Evolutionary conservation across 2,888 invertebrate species (phyloP).

Genomic region (Drosophila multiciliata): DNA sequence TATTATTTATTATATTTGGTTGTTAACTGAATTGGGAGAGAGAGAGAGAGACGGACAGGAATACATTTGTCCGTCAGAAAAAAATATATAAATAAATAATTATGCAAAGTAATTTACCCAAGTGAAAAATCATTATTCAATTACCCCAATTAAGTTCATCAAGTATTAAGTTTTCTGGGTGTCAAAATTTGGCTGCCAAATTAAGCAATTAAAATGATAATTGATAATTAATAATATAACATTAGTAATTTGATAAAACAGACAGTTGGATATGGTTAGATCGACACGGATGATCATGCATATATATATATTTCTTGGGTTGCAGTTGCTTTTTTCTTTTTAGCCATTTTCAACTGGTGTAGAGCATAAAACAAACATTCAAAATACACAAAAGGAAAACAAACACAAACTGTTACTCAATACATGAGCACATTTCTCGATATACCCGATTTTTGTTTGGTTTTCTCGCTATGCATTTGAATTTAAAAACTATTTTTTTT

Average conservation of each 20-base stretch:
- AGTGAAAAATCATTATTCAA: neutral
- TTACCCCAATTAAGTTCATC: neutral
- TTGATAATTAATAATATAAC: neutral
- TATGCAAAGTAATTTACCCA: neutral
- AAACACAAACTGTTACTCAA: constrained; percentile 4
- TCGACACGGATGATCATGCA: neutral
- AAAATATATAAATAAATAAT: neutral
- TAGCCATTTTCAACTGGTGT: neutral
- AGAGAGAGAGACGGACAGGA: neutral
- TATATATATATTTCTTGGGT: neutral
- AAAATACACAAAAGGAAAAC: too few relatives aligned
- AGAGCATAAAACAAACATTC: neutral
- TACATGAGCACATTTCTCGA: constrained; percentile 14
- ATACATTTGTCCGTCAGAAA: neutral
- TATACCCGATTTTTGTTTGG: constrained; percentile 18
- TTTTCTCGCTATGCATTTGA: constrained; percentile 10
- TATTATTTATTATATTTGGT: neutral
- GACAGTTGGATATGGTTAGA: neutral
- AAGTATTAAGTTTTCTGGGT: neutral
- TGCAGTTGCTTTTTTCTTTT: neutral
- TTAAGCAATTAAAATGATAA: neutral
- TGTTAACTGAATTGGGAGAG: neutral
- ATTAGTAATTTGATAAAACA: neutral
- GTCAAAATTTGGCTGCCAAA: neutral
- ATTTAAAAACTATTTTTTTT: neutral